Conservation (phyloP, 2,888 invertebrate species). For the Bursaphelenchus okinawaensis region DNA sequence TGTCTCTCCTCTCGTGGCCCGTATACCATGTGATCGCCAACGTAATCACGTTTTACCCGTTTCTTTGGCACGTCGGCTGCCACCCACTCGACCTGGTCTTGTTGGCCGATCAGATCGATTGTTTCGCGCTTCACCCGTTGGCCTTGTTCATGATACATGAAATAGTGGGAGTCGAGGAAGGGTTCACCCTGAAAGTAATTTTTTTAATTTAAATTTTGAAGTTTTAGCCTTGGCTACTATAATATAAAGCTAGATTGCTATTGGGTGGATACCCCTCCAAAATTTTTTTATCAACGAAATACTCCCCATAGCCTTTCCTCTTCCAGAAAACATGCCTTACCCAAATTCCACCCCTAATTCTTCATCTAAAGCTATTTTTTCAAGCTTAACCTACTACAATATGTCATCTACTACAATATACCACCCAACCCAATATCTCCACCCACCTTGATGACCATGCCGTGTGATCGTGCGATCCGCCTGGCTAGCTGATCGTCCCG, state of each 20-base stretch:
- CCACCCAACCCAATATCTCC: not conserved
- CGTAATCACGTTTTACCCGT: conserved; percentile 48
- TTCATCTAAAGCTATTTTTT: too few relatives aligned
- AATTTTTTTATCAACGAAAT: too few relatives aligned
- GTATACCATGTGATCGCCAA: conserved; percentile 15
- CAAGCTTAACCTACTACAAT: not conserved
- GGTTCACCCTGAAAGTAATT: conserved; percentile 40
- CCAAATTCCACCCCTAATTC: too few relatives aligned
- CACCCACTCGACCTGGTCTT: conserved; percentile 42
- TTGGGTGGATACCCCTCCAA: too few relatives aligned
- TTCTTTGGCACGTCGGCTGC: conserved; percentile 33
- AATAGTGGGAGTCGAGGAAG: conserved; percentile 54
- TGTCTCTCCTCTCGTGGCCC: conserved; percentile 12
- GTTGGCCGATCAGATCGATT: conserved; percentile 30
- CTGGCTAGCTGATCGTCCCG: conserved; percentile 51
- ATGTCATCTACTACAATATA: not conserved
- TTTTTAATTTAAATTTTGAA: conserved; percentile 5
- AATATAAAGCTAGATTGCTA: too few relatives aligned
- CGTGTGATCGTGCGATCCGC: conserved; percentile 46
- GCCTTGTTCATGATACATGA: conserved; percentile 43
- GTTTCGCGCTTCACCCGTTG: conserved; percentile 40
- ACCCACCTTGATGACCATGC: conserved; percentile 46
- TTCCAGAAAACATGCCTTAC: too few relatives aligned
- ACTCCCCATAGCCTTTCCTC: too few relatives aligned
- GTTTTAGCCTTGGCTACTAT: too few relatives aligned